Evolutionary conservation across 1,140 invertebrate genomes (phyloP), one percentile per base, ranked within the genome.

Genomic region (Cotesia chilonis): DNA sequence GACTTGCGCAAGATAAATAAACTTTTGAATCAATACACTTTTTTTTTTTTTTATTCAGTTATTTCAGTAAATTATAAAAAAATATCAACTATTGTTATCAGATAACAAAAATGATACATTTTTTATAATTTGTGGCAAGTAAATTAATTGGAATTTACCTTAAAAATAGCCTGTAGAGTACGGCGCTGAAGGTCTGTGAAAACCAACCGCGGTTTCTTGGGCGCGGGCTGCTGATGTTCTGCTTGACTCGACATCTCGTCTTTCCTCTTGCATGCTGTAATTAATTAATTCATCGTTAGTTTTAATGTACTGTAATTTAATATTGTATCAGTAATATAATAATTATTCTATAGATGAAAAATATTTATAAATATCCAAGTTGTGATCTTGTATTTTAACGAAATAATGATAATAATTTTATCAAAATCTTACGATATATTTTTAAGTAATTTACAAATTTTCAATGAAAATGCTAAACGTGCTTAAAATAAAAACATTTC

Each of bases 171-270:
- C 91, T 99, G 97, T 88, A 99, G 92, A 87, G 98, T 99, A 91
- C 98, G 94, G 85, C 98, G 92, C 90, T 99, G 98, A 82, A 99
- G 95, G 90, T 99, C 98, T 84, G 98, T 99, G 91, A 99, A 99
- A 89, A 99, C 98, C 87, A 99, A 93, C 85, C 98, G 94, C 73
- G 98, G 98, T 89, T 99, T 99, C 92, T 99, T 99, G 87, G 95
- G 95, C 77, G 94, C 93, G 89, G 93, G 92, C 84, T 92, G 90
- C 88, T 87, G 86, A 89, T 93, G 92, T 86, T 94, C 93, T 86
- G 91, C 87, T 83, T 92, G 90, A 87, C 76, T 90, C 89, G 87
- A 88, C 89, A 92, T 90, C 83, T 98, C 96, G 88, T 99, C 98
- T 94, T 99, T 99, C 91, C 97, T 93, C 89, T 99, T 99, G 92